These are phyloP conservation scores for Rhagonycha fulva DNA, from an alignment of 2,888 invertebrate genomes.

Conservation along the genomic window DNA sequence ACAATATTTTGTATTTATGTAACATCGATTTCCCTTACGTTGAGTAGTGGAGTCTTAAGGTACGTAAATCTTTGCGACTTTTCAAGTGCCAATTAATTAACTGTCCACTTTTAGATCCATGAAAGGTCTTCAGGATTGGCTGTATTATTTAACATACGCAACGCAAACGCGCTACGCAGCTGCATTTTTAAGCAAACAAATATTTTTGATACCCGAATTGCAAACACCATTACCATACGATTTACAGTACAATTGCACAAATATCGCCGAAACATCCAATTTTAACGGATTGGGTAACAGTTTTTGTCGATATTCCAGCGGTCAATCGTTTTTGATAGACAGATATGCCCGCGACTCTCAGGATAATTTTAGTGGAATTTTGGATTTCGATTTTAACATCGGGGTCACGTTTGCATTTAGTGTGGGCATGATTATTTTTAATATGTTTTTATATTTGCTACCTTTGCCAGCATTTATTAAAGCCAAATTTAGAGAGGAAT, in stretches of 20 bases:
- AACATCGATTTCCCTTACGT: constrained; percentile 69
- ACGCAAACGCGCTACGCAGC: constrained; percentile 82
- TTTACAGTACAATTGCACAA: constrained; percentile 62
- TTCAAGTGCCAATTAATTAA: neutral
- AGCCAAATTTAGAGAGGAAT: constrained; percentile 81
- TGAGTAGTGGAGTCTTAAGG: constrained; percentile 81
- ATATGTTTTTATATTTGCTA: constrained; percentile 82
- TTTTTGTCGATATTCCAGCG: constrained; percentile 72
- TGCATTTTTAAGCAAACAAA: constrained; percentile 72
- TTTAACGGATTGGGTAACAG: constrained; percentile 55
- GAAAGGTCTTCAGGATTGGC: constrained; percentile 79
- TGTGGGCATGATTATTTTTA: constrained; percentile 77
- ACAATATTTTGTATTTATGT: constrained; percentile 80
- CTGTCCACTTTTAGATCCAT: constrained; percentile 64
- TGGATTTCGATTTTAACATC: constrained; percentile 77
- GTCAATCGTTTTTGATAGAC: constrained; percentile 73
- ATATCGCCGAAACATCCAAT: constrained; percentile 60
- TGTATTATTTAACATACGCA: constrained; percentile 78
- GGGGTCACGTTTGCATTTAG: constrained; percentile 83
- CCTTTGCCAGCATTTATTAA: constrained; percentile 84
- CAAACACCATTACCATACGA: constrained; percentile 58
- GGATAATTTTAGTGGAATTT: constrained; percentile 63
- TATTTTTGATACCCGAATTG: constrained; percentile 63
- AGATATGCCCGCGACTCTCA: constrained; percentile 66
- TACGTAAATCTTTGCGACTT: constrained; percentile 44